Evolutionary conservation across 1,140 invertebrate species (phyloP).

Genomic region (Dufourea novaeangliae): DNA sequence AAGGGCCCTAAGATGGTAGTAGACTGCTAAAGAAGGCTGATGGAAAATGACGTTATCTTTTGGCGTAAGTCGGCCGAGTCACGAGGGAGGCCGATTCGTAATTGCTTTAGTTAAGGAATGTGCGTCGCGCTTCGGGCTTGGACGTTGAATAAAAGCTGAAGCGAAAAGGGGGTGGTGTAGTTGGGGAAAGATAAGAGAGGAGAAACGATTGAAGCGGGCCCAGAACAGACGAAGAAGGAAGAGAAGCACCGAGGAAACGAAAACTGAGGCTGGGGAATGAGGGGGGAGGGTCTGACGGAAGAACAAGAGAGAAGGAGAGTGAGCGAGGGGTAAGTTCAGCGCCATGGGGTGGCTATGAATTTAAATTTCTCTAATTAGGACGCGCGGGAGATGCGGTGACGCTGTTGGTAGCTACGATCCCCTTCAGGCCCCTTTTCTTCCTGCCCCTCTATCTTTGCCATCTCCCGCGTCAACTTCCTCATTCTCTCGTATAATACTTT

Average conservation of each 20-base stretch:
- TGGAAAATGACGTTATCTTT: constrained; percentile 73
- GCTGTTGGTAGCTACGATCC: constrained; percentile 68
- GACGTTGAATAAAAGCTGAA: constrained; percentile 67
- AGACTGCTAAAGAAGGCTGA: constrained; percentile 61
- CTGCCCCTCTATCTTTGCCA: constrained; percentile 33
- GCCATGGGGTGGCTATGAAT: constrained; percentile 76
- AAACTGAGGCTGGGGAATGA: background rate
- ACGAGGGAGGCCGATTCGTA: constrained; percentile 69
- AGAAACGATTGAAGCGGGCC: constrained; percentile 27
- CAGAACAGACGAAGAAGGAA: constrained; percentile 16
- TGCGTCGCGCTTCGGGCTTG: constrained; percentile 59
- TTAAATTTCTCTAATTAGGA: constrained; percentile 82
- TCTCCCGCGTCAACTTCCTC: constrained; percentile 60
- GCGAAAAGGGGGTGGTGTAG: constrained; percentile 15
- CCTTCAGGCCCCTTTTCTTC: constrained; percentile 61
- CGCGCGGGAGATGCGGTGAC: constrained; percentile 71
- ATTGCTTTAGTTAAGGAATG: constrained; percentile 76
- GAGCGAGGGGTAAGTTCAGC: constrained; percentile 60
- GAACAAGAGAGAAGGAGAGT: constrained; percentile 34
- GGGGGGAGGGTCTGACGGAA: background rate
- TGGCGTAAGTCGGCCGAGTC: constrained; percentile 67
- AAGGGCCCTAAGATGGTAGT: constrained; percentile 35
- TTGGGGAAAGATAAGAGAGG: constrained; percentile 8
- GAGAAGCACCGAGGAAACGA: constrained; percentile 15
- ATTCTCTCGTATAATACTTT: constrained; percentile 57